These are phyloP conservation scores for Perizoma affinitatum DNA, from an alignment of 2,888 invertebrate genomes.

Conservation along the genomic window DNA sequence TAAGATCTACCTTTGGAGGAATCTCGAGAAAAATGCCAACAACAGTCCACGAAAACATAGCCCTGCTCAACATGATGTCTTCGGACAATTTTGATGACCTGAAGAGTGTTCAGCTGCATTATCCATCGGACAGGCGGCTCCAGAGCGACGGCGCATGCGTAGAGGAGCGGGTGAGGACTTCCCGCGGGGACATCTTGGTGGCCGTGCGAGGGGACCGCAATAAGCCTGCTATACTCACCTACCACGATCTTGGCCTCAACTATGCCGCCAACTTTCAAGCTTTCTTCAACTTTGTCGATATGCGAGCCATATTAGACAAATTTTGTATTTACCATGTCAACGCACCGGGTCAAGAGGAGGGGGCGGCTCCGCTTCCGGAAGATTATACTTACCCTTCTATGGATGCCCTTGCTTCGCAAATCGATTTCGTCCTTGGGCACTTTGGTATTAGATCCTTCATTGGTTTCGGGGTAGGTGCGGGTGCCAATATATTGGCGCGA, in stretches of 20 bases:
- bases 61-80: constrained; percentile 86
- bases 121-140: constrained; percentile 88
- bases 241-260: constrained; percentile 99
- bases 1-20: constrained; percentile 47
- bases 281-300: constrained; percentile 96
- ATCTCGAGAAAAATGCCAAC: constrained; percentile 66
- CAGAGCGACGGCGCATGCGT: constrained; percentile 82
- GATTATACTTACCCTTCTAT: constrained; percentile 97
- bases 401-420: constrained; percentile 96
- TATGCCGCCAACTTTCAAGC: constrained; percentile 97
- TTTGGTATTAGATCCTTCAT: constrained; percentile 95
- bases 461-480: constrained; percentile 98
- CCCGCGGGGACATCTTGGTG: constrained; percentile 95
- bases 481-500: constrained; percentile 97
- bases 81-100: constrained; percentile 95
- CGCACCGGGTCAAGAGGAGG: constrained; percentile 99
- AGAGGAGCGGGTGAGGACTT: constrained; percentile 93
- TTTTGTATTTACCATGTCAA: constrained; percentile 99
- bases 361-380: constrained; percentile 93
- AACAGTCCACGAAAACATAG: constrained; percentile 75
- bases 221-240: constrained; percentile 97
- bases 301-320: constrained; percentile 94
- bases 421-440: constrained; percentile 95
- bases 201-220: constrained; percentile 96
- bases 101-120: constrained; percentile 95